Conservation (phyloP, 1,140 invertebrate species). For the Scaptomyza hsui region DNA sequence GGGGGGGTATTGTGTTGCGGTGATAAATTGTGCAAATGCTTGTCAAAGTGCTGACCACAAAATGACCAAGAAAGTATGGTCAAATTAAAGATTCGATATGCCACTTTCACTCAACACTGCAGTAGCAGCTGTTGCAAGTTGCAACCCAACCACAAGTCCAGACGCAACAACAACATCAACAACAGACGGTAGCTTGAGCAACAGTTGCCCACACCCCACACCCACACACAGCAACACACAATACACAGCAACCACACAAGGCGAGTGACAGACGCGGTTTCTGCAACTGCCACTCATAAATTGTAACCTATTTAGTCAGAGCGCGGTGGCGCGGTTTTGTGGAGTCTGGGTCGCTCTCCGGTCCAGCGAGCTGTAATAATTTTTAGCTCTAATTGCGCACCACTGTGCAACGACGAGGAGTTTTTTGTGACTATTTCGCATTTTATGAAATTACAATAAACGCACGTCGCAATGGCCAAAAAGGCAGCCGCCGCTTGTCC, state of each 20-base stretch:
- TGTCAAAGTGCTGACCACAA: slow-evolving; percentile 69
- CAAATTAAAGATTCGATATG: slow-evolving; percentile 61
- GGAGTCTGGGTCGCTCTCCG: not conserved
- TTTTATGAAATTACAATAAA: slow-evolving; percentile 82
- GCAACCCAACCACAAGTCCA: not conserved
- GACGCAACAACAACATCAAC: not conserved
- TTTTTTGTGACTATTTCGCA: slow-evolving; percentile 74
- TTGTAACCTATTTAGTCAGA: slow-evolving; percentile 72
- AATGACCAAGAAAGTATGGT: slow-evolving; percentile 53
- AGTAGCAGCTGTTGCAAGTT: slow-evolving; percentile 12
- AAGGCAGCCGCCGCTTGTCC: slow-evolving; percentile 39
- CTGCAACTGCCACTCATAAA: slow-evolving; percentile 66
- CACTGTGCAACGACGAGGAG: slow-evolving; percentile 39
- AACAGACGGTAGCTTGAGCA: not conserved
- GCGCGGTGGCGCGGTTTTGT: not conserved
- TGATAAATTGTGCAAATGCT: slow-evolving; percentile 76
- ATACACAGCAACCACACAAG: not conserved
- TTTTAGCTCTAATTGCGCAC: slow-evolving; percentile 71
- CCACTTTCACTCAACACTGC: slow-evolving; percentile 45
- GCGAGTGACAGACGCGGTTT: slow-evolving; percentile 16
- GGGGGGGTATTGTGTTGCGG: slow-evolving; percentile 10
- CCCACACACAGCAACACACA: slow-evolving; percentile 1
- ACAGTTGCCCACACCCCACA: slow-evolving; percentile 12
- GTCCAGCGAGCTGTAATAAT: slow-evolving; percentile 49
- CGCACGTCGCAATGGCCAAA: slow-evolving; percentile 58